Evolutionary conservation across 2,797 vertebrate species (phyloP), one percentile per base, ranked within the genome.

Genomic region (Melanotaenia pygmaea): DNA sequence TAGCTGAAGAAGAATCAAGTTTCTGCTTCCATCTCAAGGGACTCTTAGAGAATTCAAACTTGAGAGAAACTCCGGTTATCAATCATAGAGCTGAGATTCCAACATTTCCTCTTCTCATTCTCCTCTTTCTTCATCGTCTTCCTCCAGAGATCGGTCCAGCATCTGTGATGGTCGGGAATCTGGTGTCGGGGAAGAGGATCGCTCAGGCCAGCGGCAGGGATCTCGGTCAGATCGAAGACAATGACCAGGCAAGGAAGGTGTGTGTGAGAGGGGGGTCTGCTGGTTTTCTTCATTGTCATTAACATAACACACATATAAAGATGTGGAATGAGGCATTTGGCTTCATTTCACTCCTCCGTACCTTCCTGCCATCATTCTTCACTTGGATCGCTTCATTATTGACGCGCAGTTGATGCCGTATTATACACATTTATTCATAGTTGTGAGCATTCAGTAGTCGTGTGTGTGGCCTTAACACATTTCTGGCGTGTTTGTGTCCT

Each of bases 131-230:
- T 9, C 11, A n/a, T 22, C n/a, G 3, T 37, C 32, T 22, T 26
- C 71, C 64, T 64, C 89, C 91, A 99, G 98, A 99, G 95, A 99
- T 99, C 54, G 98, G 98, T 43, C 98, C 98, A 64, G 98, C 98
- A 95, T 99, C 98, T 90, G 98, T 99, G 95, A 99, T 99, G 97
- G 98, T 99, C 89, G 98, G 98, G 82, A 99, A 99, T 88, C 95
- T 99, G 93, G 98, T 99, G 81, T 98, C 98, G 43, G 98, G 98
- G 85, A 99, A 99, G 93, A 95, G 98, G 86, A 99, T 99, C 70
- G 98, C 98, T 47, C 97, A 98, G 92, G 98, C 97, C 82, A 99
- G 98, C 1, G 98, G 98, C 59, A 93, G 98, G 93, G 98, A 99
- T 90, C 59, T 99, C 79, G 97, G 98, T 30, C 97, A 99, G 87